Conservation (phyloP, 64 coral and sea anemone species). For the Dendronephthya gigantea region DNA sequence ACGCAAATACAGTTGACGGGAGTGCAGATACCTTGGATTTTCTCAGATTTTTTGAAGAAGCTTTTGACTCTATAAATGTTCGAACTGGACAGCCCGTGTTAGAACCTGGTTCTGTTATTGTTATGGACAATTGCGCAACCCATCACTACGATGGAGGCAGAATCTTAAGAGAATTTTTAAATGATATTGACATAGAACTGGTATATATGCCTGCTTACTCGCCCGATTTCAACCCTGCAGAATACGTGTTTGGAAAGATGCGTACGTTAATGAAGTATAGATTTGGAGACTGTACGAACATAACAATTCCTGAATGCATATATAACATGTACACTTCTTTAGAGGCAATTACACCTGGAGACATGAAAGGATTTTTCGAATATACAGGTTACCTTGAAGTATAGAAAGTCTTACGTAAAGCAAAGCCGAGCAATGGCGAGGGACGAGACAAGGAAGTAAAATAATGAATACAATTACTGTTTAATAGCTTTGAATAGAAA, state of each 20-base stretch:
- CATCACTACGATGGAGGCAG: slow-evolving; percentile 1
- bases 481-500: not conserved
- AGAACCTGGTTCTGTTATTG: not conserved
- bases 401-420: not conserved
- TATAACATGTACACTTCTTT: slow-evolving; percentile 1
- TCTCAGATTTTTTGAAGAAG: not conserved
- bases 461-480: not conserved
- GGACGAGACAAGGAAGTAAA: not conserved
- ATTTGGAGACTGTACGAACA: not conserved
- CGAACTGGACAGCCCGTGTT: not conserved
- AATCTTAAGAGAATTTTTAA: not conserved
- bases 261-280: not conserved
- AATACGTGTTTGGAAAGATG: not conserved
- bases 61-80: not conserved
- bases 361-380: slow-evolving; percentile 8
- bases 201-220: not conserved
- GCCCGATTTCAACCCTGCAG: not conserved
- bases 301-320: slow-evolving; percentile 4
- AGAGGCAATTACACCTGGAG: not conserved
- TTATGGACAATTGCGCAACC: not conserved
- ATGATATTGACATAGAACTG: not conserved
- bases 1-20: not conserved
- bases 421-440: too few relatives aligned
- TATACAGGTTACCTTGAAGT: not conserved
- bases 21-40: not conserved